Conservation (phyloP, 2,113 vertebrate species). For the Vanacampus margaritifer region DNA sequence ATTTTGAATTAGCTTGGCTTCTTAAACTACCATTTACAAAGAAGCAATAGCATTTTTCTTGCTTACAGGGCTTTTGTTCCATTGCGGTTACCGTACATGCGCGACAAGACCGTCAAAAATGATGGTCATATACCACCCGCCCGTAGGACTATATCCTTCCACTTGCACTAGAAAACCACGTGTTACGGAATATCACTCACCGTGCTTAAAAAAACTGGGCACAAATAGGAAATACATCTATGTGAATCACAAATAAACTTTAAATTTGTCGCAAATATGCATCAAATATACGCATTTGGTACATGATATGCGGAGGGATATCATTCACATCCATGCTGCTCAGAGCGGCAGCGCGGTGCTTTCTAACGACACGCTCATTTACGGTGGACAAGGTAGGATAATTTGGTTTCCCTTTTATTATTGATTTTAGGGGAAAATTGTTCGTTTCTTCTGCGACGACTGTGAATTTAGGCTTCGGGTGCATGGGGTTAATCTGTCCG, state of each 20-base stretch:
- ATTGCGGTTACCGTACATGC: not conserved
- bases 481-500: fast-evolving
- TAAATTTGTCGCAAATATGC: not conserved
- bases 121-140: constrained; percentile 68
- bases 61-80: no score
- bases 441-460: not conserved
- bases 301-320: constrained; percentile 39
- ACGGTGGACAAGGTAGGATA: constrained; percentile 54
- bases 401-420: constrained; percentile 19
- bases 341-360: constrained; percentile 45
- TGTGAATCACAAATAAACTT: not conserved
- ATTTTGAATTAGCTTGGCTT: no score
- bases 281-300: fast-evolving
- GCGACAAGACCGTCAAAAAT: constrained; percentile 71
- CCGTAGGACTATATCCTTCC: constrained; percentile 50
- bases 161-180: constrained; percentile 43
- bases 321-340: not conserved
- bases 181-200: not conserved
- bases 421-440: not conserved
- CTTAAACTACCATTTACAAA: no score
- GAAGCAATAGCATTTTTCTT: not conserved
- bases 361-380: constrained; percentile 47
- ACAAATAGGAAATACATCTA: not conserved
- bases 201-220: not conserved
- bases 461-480: fast-evolving